Base-by-base conservation (phyloP, 2,888 invertebrate species). In the Dicycla oo region DNA sequence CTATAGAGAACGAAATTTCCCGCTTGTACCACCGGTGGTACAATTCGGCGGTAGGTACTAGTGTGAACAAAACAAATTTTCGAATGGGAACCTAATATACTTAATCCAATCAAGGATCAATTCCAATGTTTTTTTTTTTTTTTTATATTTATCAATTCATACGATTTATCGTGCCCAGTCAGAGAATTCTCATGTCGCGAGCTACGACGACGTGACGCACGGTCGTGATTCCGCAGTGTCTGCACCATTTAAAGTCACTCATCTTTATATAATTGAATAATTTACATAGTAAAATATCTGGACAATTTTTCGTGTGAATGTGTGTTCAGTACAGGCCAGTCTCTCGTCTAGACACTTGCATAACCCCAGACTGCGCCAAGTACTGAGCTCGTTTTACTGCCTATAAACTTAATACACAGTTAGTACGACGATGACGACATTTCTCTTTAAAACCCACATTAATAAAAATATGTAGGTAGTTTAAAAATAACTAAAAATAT, bases 271-370 rank as follows among this genome's bases (percentile, higher is more conserved):
- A 47, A 63, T 40, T 20, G 0, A 49, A 64, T 15, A 40, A 56
- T 73, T 45, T 20, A 38, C 30, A 20, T 54, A 23, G 7, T 34
- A 45, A 56, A 75, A 3, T 58, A 23, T 51, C 66, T 58, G 67
- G 20, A 53, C 76, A 53, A 38, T 26, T 51, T 26, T 13, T n/a
- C 30, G 18, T 62, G 15, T n/a, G 30, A 45, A n/a, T 49, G 34
- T 38, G 51, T 45, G 8, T 60, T 56, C n/a, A 38, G 47, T 58
- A 56, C 26, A 43, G 49, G 54, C 49, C 23, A 62, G 64, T 49
- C 63, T 49, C 7, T 13, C n/a, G 80, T 78, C 81, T 80, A 79
- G 78, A 79, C 80, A 43, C 63, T 81, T 80, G 82, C 82, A 78
- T 80, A 80, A 80, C 78, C 45, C 53, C 11, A 69, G 56, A 15